phyloP scores from a whole-genome alignment of 1,140 invertebrate genomes.

The Orchesella cincta region DNA sequence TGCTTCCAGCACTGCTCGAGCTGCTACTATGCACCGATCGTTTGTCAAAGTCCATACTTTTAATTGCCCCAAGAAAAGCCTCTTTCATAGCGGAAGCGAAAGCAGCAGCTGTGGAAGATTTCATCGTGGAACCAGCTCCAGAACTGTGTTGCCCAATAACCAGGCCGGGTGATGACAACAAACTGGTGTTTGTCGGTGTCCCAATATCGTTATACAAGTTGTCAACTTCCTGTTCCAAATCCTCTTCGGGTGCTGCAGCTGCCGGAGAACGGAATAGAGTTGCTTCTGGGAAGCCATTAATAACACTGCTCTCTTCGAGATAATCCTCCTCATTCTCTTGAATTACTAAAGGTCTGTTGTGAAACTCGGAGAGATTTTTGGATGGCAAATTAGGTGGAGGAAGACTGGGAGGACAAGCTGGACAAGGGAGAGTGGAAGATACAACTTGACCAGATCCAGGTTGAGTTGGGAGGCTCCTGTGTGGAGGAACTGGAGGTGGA shows the following conservation, averaged over 20 bases:
- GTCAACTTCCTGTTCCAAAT: constrained; percentile 41
- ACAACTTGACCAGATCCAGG: constrained; percentile 37
- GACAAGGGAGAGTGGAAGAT: constrained; percentile 39
- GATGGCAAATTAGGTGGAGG: constrained; percentile 38
- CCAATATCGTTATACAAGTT: constrained; percentile 47
- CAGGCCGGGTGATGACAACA: too few relatives aligned
- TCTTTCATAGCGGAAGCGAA: constrained; percentile 5
- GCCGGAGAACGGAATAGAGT: too few relatives aligned
- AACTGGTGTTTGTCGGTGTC: neutral
- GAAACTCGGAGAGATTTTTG: constrained; percentile 34
- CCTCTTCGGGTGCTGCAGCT: neutral
- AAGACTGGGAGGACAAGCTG: constrained; percentile 40
- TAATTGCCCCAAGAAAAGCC: constrained; percentile 13
- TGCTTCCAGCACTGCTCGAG: neutral
- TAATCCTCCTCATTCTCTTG: constrained; percentile 16
- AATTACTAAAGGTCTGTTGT: constrained; percentile 28
- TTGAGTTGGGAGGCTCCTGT: constrained; percentile 27
- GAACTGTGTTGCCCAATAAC: neutral
- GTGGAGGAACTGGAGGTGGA: constrained; percentile 29
- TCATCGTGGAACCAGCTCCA: neutral
- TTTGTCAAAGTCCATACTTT: neutral
- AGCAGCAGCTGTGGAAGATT: neutral
- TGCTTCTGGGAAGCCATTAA: neutral
- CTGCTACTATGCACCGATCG: neutral
- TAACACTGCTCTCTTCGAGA: neutral